A percentile compares a stretch with the other conserved stretches of the same genome.
phyloP scores from a whole-genome alignment of 2,797 vertebrate genomes.

The Galaxias olidus region DNA sequence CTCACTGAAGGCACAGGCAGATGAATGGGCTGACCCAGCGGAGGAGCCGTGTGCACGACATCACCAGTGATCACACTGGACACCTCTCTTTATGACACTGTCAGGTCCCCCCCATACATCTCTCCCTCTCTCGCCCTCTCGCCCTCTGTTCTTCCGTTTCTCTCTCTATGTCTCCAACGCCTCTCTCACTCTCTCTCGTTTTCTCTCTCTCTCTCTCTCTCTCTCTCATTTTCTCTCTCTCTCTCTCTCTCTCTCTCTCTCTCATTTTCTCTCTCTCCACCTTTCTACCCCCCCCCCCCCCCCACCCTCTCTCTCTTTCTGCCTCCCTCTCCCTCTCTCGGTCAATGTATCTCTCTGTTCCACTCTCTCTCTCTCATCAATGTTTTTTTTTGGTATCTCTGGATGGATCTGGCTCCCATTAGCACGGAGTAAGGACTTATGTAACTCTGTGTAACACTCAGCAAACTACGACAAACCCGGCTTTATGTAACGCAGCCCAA shows the following conservation, averaged over 20 bases:
- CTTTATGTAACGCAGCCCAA: conserved; percentile 52
- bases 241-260: too few relatives aligned
- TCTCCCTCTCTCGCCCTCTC: conserved; percentile 27
- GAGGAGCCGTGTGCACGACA: conserved; percentile 36
- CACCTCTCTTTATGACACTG: conserved; percentile 52
- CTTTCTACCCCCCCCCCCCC: too few relatives aligned
- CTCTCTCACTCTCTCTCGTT: background rate
- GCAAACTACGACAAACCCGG: conserved; percentile 50
- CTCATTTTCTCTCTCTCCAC: too few relatives aligned
- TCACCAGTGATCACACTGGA: conserved; percentile 56
- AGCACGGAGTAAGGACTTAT: conserved; percentile 46
- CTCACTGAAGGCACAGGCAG: background rate
- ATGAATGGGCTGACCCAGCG: conserved; percentile 34
- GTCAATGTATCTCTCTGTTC: too few relatives aligned
- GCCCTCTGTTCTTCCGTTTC: conserved; percentile 8
- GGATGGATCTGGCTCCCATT: conserved; percentile 21
- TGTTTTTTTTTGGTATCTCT: too few relatives aligned
- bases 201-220: background rate
- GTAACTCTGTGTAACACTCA: conserved; percentile 45
- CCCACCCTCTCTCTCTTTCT: too few relatives aligned
- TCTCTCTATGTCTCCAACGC: background rate
- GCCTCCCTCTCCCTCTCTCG: too few relatives aligned
- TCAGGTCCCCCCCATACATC: conserved; percentile 4
- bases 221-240: conserved; percentile 22
- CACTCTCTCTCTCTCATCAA: too few relatives aligned